Base-by-base conservation (phyloP, 2,113 vertebrate species). In the Anguilla rostrata region DNA sequence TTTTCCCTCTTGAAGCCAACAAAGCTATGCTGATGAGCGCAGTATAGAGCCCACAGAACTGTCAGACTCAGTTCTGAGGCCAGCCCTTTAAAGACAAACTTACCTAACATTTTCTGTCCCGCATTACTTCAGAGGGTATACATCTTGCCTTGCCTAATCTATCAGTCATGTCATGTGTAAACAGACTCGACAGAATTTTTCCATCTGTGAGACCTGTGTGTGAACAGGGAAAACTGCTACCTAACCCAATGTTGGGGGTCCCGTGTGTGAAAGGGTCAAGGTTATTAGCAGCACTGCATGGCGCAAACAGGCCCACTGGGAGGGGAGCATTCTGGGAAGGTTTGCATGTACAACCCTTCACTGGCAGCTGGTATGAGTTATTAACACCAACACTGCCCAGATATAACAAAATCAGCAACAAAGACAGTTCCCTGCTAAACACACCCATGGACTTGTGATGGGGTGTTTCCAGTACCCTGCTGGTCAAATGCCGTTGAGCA, bases 311-410 rank as follows among this genome's bases (percentile, higher is more conserved):
- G 41, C 43, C 66, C 66, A 39, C 66, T 3, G n/a, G 43, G 66
- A 39, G 66, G 41, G 71, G 29, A 78, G 16, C 12, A 49, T 85
- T 60, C 39, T 81, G 78, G 85, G 53, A 81, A 39, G 80, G 46
- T 56, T 85, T 49, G 39, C 46, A 6, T 3, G 14, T 16, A 49
- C 9, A 5, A 34, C 34, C 34, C 34, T 34, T 34, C 34, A 34
- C 34, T n/a, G 71, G 14, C 71, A 29, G 71, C 71, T 2, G n/a
- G 26, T 26, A 78, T 9, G 9, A 78, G 75, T 78, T 66, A 56
- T 49, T 49, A 53, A 34, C 41, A 39, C 41, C 26, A 43, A 34
- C 7, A 53, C n/a, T 43, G 8, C 5, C 84, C 84, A 85, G 84
- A 41, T 53, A 85, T 85, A 78, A 53, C 63, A 84, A 78, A 43